Percentiles rank a stretch among this genome's conserved stretches.
phyloP scores from a whole-genome alignment of 1,140 invertebrate species.

The Drosophila pectinifera region DNA sequence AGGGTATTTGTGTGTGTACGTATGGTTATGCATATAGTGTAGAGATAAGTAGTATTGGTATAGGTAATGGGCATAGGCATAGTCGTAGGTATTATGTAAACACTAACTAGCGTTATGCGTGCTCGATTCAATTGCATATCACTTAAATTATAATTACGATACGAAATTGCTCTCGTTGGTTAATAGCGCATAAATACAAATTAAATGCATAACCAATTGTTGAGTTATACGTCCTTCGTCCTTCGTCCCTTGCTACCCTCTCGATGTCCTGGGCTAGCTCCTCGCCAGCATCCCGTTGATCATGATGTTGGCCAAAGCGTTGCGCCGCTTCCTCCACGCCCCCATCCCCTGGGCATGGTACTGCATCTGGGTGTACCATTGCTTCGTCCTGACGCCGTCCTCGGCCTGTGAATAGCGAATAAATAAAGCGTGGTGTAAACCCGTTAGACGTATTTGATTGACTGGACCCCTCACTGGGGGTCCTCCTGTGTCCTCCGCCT shows the following conservation, averaged over 20 bases:
- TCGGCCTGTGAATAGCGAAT: slow-evolving; percentile 89
- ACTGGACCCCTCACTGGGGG: slow-evolving; percentile 31
- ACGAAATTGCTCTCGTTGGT: slow-evolving; percentile 64
- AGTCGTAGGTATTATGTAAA: slow-evolving; percentile 57
- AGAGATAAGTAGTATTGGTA: slow-evolving; percentile 29
- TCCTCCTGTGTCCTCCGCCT: no score
- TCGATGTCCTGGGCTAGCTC: slow-evolving; percentile 46
- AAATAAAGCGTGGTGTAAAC: slow-evolving; percentile 57
- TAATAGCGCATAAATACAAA: slow-evolving; percentile 74
- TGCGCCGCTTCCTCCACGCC: slow-evolving; percentile 94
- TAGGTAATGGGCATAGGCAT: slow-evolving; percentile 29
- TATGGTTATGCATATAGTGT: slow-evolving; percentile 44
- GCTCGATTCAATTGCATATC: slow-evolving; percentile 70
- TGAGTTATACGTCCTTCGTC: slow-evolving; percentile 23
- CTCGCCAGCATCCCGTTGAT: slow-evolving; percentile 92
- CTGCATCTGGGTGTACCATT: slow-evolving; percentile 95
- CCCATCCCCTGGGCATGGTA: slow-evolving; percentile 95
- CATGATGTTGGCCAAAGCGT: slow-evolving; percentile 98
- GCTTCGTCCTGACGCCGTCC: slow-evolving; percentile 92
- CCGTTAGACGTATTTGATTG: slow-evolving; percentile 66
- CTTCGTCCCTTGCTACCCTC: background rate
- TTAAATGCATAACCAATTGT: slow-evolving; percentile 69
- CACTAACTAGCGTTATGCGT: slow-evolving; percentile 72
- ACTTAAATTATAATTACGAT: slow-evolving; percentile 78
- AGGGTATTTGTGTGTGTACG: slow-evolving; percentile 50